Evolutionary conservation across 2,113 vertebrate species (phyloP).

Genomic region (human): DNA sequence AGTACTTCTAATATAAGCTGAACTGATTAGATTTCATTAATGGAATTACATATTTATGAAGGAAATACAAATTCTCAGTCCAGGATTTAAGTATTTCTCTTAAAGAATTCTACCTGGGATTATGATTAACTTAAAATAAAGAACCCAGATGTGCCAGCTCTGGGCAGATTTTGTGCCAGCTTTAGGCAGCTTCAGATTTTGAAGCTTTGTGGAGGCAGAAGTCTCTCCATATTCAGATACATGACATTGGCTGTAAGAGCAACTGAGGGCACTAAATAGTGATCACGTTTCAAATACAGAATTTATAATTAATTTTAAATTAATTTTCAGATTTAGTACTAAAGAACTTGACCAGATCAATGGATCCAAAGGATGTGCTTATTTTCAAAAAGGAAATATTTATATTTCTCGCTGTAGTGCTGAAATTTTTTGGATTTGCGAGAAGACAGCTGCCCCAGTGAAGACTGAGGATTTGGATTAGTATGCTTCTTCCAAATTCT

Average conservation of each 20-base stretch:
- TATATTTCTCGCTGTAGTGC: slow-evolving; percentile 64
- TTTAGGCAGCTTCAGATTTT: neutral
- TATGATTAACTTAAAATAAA: neutral
- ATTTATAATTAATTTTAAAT: slow-evolving; percentile 16
- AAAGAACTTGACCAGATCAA: slow-evolving; percentile 48
- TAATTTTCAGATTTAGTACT: slow-evolving; percentile 58
- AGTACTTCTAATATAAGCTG: neutral
- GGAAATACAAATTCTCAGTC: neutral
- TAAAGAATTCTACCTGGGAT: neutral
- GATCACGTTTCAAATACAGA: neutral
- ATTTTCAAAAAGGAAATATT: slow-evolving; percentile 67
- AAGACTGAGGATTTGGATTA: slow-evolving; percentile 61
- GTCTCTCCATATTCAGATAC: neutral
- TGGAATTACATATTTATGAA: neutral
- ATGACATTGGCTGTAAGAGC: neutral
- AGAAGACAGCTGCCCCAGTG: slow-evolving; percentile 46
- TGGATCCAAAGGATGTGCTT: slow-evolving; percentile 64
- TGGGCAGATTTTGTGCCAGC: neutral
- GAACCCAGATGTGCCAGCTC: neutral
- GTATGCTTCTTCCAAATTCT: neutral
- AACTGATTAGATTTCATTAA: neutral
- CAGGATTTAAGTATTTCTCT: neutral
- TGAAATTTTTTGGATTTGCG: slow-evolving; percentile 72
- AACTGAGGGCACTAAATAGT: neutral
- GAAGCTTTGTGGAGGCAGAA: neutral